A percentile compares a stretch with the other conserved stretches of the same genome.
Evolutionary conservation across 2,888 invertebrate genomes (phyloP).

Genomic region (Hydropsyche betteni): DNA sequence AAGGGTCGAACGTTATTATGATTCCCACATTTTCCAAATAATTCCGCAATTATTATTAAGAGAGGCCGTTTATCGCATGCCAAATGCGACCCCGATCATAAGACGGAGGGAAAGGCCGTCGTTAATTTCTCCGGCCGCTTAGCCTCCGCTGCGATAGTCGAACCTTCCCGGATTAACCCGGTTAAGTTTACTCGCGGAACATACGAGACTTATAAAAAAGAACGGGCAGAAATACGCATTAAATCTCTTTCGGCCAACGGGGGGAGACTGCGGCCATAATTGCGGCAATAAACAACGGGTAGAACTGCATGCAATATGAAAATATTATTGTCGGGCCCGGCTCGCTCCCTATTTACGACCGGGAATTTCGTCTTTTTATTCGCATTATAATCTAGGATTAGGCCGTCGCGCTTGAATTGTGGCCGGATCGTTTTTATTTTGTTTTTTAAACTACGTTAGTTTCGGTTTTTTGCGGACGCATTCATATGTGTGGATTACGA

Average conservation of each 20-base stretch:
- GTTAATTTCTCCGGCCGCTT: too few species aligned
- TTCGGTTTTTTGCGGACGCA: too few species aligned
- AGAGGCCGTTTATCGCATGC: too few species aligned
- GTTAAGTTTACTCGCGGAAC: neutral
- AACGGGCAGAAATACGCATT: too few species aligned
- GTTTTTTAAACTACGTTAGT: too few species aligned
- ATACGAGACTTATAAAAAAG: neutral
- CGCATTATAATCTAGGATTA: slow-evolving; percentile 13
- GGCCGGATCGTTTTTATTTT: neutral
- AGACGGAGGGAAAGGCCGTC: too few species aligned
- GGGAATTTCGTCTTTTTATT: slow-evolving; percentile 2
- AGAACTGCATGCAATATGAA: slow-evolving; percentile 13
- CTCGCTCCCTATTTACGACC: slow-evolving; percentile 6
- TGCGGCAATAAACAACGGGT: slow-evolving; percentile 1
- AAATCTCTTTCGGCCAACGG: neutral
- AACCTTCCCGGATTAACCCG: slow-evolving; percentile 5
- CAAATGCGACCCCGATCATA: too few species aligned
- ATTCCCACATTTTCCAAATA: too few species aligned
- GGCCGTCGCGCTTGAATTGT: neutral
- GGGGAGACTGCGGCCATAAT: slow-evolving; percentile 5
- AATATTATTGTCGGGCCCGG: neutral
- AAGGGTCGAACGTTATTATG: too few species aligned
- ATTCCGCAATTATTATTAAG: too few species aligned
- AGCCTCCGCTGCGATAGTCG: neutral
- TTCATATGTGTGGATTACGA: too few species aligned